Percentiles rank a stretch among this genome's conserved stretches.
These are phyloP conservation scores for Brachyistius frenatus DNA, from an alignment of 2,113 vertebrate genomes.

Conservation along the genomic window DNA sequence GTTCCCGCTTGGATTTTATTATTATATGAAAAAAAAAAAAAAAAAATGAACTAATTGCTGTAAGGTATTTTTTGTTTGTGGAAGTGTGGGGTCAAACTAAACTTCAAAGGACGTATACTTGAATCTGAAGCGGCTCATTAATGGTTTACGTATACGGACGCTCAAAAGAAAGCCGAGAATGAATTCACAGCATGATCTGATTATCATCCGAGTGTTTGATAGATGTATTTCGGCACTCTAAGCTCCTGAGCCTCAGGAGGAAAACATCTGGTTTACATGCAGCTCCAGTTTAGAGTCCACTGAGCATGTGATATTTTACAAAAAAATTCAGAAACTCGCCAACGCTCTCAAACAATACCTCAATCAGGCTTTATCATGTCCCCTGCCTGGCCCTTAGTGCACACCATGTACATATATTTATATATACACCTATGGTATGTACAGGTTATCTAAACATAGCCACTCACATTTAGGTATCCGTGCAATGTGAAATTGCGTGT, in stretches of 20 bases:
- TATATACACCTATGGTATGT: too few relatives aligned
- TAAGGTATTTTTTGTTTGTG: slow-evolving; percentile 10
- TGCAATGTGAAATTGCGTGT: slow-evolving; percentile 2
- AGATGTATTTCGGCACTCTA: slow-evolving; percentile 25
- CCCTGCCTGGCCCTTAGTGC: too few relatives aligned
- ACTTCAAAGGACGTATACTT: slow-evolving; percentile 48
- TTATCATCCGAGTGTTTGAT: slow-evolving; percentile 32
- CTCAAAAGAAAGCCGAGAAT: slow-evolving; percentile 42
- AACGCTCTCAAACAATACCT: not conserved
- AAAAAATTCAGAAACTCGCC: slow-evolving; percentile 6
- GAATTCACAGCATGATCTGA: slow-evolving; percentile 25
- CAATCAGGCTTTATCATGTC: too few relatives aligned
- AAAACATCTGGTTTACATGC: slow-evolving; percentile 26
- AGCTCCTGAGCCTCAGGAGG: slow-evolving; percentile 1
- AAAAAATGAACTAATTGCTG: slow-evolving; percentile 3
- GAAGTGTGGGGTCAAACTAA: slow-evolving; percentile 30
- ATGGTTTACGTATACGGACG: slow-evolving; percentile 21
- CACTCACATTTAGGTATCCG: slow-evolving; percentile 10
- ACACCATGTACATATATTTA: too few relatives aligned
- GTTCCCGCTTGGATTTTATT: slow-evolving; percentile 27
- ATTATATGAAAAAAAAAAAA: slow-evolving; percentile 34
- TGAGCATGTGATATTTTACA: slow-evolving; percentile 17
- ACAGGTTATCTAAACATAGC: not conserved
- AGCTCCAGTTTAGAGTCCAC: slow-evolving; percentile 12
- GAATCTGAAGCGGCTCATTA: slow-evolving; percentile 46